Percentiles rank a stretch among this genome's conserved stretches.
Conservation (phyloP, 1,140 invertebrate species). For the Aporrectodea caliginosa region DNA sequence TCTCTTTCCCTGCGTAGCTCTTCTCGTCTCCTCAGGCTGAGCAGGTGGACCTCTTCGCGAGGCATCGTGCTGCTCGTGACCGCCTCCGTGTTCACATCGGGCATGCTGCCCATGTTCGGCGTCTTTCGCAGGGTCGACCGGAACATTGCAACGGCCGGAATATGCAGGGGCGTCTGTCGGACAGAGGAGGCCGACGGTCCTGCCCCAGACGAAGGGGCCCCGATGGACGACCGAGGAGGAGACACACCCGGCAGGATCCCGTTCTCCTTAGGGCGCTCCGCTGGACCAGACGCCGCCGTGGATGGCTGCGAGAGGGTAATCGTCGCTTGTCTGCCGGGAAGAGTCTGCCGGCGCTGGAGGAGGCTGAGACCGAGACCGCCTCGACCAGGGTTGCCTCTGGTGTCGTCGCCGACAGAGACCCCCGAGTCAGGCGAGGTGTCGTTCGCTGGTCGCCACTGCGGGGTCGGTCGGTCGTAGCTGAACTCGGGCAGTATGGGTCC, state of each 20-base stretch:
- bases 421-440: too few relatives aligned
- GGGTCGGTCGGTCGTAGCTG: too few relatives aligned
- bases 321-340: slow-evolving; percentile 5
- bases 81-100: slow-evolving; percentile 71
- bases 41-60: slow-evolving; percentile 86
- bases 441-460: too few relatives aligned
- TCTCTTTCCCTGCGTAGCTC: slow-evolving; percentile 85
- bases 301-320: too few relatives aligned
- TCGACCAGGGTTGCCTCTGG: too few relatives aligned
- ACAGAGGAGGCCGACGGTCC: neutral
- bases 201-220: too few relatives aligned
- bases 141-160: slow-evolving; percentile 8
- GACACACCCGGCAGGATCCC: too few relatives aligned
- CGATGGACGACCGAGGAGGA: too few relatives aligned
- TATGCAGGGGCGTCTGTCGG: neutral
- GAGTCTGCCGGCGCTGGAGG: slow-evolving; percentile 13
- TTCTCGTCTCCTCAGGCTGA: slow-evolving; percentile 87
- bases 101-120: slow-evolving; percentile 65
- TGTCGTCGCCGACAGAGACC: too few relatives aligned
- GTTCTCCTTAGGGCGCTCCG: neutral
- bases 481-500: too few relatives aligned
- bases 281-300: too few relatives aligned
- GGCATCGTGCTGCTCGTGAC: slow-evolving; percentile 70
- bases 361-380: too few relatives aligned
- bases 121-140: slow-evolving; percentile 28